These are phyloP conservation scores for Oscarella lobularis DNA, from an alignment of 37 sponge, comb jelly and placozoan species.

Conservation along the genomic window DNA sequence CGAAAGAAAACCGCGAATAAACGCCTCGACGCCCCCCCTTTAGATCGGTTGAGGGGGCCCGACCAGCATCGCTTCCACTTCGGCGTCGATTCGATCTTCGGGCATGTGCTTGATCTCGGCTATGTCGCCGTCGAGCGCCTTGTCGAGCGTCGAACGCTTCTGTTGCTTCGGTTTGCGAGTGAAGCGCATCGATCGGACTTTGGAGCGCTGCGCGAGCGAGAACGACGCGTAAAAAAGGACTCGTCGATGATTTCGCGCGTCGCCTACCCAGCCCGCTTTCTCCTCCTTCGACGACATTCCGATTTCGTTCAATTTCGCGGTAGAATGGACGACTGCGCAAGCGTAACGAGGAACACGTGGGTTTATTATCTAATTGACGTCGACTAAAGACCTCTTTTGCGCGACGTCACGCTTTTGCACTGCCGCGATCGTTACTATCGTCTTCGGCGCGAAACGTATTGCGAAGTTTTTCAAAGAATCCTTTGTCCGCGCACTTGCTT, in stretches of 20 bases:
- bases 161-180: background rate
- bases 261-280: background rate
- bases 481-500: background rate
- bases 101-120: conserved; percentile 22
- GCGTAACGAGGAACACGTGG: background rate
- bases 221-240: too few species aligned
- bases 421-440: background rate
- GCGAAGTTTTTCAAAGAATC: background rate
- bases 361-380: too few species aligned
- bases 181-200: background rate
- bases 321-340: conserved; percentile 3
- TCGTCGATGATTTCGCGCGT: too few species aligned
- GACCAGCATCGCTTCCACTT: conserved; percentile 30
- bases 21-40: too few species aligned
- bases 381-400: too few species aligned
- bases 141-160: conserved; percentile 6
- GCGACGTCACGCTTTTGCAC: background rate
- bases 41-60: too few species aligned
- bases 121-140: conserved; percentile 28
- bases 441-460: background rate
- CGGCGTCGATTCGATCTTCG: conserved; percentile 35
- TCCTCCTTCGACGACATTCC: background rate
- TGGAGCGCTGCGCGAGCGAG: background rate
- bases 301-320: too few species aligned
- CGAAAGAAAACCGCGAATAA: too few species aligned